Percentiles rank a stretch among this genome's conserved stretches.
Evolutionary conservation across 1,140 invertebrate species (phyloP).

Genomic region (Hylyphantes graminicola): DNA sequence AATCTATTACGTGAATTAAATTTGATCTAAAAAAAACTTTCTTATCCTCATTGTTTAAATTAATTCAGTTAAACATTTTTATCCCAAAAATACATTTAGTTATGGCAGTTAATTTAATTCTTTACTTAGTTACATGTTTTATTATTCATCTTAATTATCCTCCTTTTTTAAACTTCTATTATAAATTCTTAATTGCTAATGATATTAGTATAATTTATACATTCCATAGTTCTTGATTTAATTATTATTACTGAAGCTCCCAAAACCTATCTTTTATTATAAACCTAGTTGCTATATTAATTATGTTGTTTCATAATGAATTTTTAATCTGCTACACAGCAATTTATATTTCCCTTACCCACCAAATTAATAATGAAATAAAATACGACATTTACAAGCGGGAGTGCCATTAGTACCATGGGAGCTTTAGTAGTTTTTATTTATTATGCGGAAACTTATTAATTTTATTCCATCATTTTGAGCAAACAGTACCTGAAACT

Average conservation of each 20-base stretch:
- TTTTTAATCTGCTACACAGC: constrained; percentile 31
- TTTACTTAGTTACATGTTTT: background rate
- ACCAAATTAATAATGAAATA: constrained; percentile 34
- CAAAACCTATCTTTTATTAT: constrained; percentile 17
- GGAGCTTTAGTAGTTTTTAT: constrained; percentile 36
- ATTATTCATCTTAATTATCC: background rate
- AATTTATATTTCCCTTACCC: constrained; percentile 18
- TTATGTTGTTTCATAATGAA: constrained; percentile 42
- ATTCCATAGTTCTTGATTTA: background rate
- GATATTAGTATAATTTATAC: constrained; percentile 24
- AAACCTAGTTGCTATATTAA: constrained; percentile 30
- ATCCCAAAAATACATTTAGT: too few relatives aligned
- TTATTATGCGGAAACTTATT: constrained; percentile 3
- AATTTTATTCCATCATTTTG: constrained; percentile 12
- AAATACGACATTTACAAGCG: constrained; percentile 15
- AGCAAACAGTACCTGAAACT: constrained; percentile 16
- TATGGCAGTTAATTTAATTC: too few relatives aligned
- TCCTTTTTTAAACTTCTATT: constrained; percentile 8
- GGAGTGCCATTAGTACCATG: constrained; percentile 9
- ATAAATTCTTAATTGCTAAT: constrained; percentile 34
- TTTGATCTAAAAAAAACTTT: too few relatives aligned
- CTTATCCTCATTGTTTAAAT: too few relatives aligned
- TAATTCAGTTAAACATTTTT: too few relatives aligned
- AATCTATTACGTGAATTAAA: too few relatives aligned
- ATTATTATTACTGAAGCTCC: constrained; percentile 11